These are phyloP conservation scores for Nycticebus coucang DNA, from an alignment of 2,113 vertebrate species.

Conservation along the genomic window DNA sequence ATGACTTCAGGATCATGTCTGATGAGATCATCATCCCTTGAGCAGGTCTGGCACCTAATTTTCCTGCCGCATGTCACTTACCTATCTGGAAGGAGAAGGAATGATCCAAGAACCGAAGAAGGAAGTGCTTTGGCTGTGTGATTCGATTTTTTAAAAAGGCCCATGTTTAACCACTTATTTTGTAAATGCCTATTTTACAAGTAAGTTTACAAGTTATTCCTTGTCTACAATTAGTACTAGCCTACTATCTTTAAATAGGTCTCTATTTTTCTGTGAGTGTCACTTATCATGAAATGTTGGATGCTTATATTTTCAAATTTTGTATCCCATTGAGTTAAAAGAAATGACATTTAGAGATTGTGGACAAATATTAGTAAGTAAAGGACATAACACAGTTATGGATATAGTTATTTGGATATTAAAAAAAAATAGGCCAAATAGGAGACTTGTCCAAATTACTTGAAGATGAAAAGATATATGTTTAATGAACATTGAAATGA, in stretches of 20 bases:
- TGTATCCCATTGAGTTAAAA: background rate
- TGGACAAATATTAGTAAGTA: background rate
- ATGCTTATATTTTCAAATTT: background rate
- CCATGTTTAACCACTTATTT: background rate
- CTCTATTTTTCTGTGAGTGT: background rate
- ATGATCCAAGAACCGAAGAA: background rate
- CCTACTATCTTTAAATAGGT: background rate
- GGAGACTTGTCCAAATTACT: background rate
- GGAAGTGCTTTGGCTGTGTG: background rate
- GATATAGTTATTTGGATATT: background rate
- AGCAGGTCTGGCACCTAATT: background rate
- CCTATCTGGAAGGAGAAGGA: background rate
- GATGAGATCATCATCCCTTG: constrained; percentile 27
- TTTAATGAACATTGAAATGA: background rate
- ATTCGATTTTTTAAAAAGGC: background rate
- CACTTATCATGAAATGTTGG: background rate
- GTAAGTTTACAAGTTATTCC: background rate
- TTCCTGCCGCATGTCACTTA: background rate
- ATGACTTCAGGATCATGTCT: constrained; percentile 33
- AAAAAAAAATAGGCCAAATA: background rate
- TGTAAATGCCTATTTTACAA: constrained; percentile 9
- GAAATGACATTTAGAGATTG: background rate
- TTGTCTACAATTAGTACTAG: background rate
- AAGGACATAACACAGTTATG: background rate
- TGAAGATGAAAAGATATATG: background rate